phyloP scores from a whole-genome alignment of 2,797 vertebrate species.

The Acanthurus lineatus region DNA sequence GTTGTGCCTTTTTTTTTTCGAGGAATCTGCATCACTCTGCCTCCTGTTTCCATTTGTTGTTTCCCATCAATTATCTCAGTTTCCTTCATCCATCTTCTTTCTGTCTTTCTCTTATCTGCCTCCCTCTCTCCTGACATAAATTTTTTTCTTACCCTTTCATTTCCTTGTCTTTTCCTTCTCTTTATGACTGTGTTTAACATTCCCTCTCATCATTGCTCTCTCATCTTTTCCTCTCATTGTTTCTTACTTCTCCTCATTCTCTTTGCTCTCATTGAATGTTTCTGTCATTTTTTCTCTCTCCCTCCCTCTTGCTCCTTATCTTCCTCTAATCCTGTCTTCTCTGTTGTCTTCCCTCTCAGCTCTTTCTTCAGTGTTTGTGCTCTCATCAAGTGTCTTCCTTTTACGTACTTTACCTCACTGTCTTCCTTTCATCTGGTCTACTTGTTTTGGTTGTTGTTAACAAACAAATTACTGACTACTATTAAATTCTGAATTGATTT shows the following conservation, averaged over 20 bases:
- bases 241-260: conserved; percentile 7
- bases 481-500: conserved; percentile 43
- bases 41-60: conserved; percentile 45
- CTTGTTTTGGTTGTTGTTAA: conserved; percentile 53
- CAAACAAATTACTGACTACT: conserved; percentile 52
- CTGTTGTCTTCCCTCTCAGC: not conserved
- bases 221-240: conserved; percentile 37
- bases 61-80: conserved; percentile 52
- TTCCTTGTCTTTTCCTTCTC: not conserved
- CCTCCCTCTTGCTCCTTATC: conserved; percentile 9
- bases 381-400: conserved; percentile 5
- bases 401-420: conserved; percentile 9
- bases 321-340: not conserved
- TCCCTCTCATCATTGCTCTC: conserved; percentile 33
- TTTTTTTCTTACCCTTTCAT: conserved; percentile 13
- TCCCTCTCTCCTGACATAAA: not conserved
- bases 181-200: conserved; percentile 44
- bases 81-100: conserved; percentile 34
- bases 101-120: not conserved
- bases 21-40: conserved; percentile 13
- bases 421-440: conserved; percentile 48
- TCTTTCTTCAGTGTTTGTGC: not conserved
- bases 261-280: conserved; percentile 41
- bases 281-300: conserved; percentile 32
- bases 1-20: conserved; percentile 10